Percentiles rank a stretch among this genome's conserved stretches.
Evolutionary conservation across 2,797 vertebrate genomes (phyloP).

Genomic region (Pangasius sanitwongsei): DNA sequence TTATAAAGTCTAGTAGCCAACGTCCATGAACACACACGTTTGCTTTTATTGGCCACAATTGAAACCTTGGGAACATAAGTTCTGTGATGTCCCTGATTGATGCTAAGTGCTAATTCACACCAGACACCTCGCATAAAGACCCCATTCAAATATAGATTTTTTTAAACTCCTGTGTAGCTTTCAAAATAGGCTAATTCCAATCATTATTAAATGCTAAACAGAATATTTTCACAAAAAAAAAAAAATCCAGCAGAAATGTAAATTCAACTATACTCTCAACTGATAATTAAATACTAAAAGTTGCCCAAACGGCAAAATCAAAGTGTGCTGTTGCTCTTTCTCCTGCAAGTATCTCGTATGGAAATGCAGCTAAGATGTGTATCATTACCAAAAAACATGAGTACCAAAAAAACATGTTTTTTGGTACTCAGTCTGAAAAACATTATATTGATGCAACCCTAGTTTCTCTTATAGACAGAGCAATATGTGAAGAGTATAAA

Average conservation of each 20-base stretch:
- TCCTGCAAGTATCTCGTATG: neutral
- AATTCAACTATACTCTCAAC: neutral
- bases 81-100: neutral
- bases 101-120: neutral
- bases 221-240: neutral
- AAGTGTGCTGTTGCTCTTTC: neutral
- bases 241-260: neutral
- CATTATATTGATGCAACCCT: neutral
- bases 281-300: neutral
- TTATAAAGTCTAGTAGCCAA: neutral
- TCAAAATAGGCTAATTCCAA: neutral
- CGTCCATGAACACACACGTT: neutral
- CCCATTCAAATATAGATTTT: neutral
- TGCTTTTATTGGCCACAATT: neutral
- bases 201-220: neutral
- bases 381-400: neutral
- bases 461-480: neutral
- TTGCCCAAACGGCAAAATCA: no score
- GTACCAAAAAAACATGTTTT: neutral
- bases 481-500: neutral
- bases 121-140: neutral
- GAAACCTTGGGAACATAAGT: neutral
- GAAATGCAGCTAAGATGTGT: neutral
- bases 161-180: neutral
- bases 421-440: neutral